A percentile compares a stretch with the other conserved stretches of the same genome.
These are phyloP conservation scores for Strigops habroptila DNA, from an alignment of 2,113 vertebrate species.

Conservation along the genomic window DNA sequence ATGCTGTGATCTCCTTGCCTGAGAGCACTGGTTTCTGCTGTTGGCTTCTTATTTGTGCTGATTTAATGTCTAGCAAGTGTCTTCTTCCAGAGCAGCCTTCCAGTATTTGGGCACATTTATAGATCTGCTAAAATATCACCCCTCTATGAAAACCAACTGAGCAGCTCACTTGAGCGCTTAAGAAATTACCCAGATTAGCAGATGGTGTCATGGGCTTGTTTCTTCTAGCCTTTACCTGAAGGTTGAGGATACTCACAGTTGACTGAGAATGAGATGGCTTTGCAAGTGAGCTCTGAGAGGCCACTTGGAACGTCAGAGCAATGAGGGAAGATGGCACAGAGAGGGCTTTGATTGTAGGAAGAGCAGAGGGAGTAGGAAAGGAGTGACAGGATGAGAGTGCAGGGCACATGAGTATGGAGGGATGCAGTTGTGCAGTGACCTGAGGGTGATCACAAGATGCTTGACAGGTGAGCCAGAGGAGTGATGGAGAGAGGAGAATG, in stretches of 20 bases:
- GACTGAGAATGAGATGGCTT: neutral
- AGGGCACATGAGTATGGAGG: neutral
- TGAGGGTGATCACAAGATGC: neutral
- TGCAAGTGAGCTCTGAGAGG: neutral
- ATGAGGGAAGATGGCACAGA: neutral
- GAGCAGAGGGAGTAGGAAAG: neutral
- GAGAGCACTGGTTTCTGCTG: neutral
- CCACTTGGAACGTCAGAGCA: neutral
- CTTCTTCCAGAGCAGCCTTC: neutral
- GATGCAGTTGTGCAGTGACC: neutral
- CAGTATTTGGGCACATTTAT: neutral
- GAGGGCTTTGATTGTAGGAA: neutral
- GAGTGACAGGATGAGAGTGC: neutral
- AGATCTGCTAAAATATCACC: neutral
- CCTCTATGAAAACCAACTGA: neutral
- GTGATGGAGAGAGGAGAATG: neutral
- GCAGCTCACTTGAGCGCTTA: neutral
- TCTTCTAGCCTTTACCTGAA: neutral
- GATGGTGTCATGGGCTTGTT: neutral
- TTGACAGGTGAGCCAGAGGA: neutral
- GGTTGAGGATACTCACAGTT: neutral
- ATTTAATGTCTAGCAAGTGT: neutral
- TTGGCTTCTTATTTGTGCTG: neutral
- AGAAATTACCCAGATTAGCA: neutral
- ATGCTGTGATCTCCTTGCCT: neutral